Percentiles rank a stretch among this genome's conserved stretches.
phyloP scores from a whole-genome alignment of 1,140 invertebrate genomes.

The Agrilus planipennis region DNA sequence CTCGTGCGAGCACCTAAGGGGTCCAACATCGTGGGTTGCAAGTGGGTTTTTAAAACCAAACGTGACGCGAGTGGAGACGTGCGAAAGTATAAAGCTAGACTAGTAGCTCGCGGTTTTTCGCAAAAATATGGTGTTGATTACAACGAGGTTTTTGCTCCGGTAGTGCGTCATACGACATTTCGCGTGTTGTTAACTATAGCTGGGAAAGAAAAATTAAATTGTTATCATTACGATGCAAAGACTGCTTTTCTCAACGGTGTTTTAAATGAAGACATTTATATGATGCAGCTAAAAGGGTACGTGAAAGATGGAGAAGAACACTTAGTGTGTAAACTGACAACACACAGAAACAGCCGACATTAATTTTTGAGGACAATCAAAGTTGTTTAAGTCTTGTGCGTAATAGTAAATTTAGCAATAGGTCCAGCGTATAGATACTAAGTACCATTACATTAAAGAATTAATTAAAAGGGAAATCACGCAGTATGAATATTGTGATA shows the following conservation, averaged over 20 bases:
- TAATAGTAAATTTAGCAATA: no score
- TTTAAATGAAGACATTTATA: background rate
- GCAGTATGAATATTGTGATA: no score
- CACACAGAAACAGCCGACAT: no score
- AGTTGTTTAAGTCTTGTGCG: no score
- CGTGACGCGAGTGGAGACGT: constrained; percentile 20
- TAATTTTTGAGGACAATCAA: no score
- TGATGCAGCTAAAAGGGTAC: background rate
- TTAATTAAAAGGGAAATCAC: no score
- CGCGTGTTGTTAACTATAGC: constrained; percentile 13
- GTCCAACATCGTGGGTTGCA: constrained; percentile 23
- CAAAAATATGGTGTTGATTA: constrained; percentile 29
- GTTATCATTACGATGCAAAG: background rate
- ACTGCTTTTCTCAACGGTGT: constrained; percentile 12
- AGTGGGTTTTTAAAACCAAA: constrained; percentile 35
- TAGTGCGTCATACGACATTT: constrained; percentile 29
- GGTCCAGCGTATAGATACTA: no score
- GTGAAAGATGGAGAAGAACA: background rate
- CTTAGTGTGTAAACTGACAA: no score
- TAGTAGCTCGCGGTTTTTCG: constrained; percentile 34
- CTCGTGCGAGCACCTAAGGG: constrained; percentile 22
- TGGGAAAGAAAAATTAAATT: background rate
- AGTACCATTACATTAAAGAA: no score
- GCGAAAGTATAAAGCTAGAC: constrained; percentile 31
- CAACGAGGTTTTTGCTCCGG: constrained; percentile 29